These are phyloP conservation scores for Ernsta delagoae DNA, from an alignment of 2,888 invertebrate genomes.

Conservation along the genomic window DNA sequence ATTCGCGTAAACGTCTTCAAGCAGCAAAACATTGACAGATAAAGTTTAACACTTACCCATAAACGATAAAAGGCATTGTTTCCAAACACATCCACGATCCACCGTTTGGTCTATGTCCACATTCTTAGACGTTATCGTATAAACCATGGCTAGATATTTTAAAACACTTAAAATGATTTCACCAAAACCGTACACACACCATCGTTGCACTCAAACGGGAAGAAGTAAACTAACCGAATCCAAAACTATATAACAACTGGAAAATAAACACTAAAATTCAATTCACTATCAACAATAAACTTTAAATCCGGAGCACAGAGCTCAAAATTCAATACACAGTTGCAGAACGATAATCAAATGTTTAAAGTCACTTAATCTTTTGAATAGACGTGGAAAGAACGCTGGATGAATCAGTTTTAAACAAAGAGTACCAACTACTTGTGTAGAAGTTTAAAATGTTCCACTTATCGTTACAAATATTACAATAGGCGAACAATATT, in stretches of 20 bases:
- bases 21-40: no score
- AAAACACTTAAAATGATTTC: background rate
- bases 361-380: background rate
- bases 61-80: background rate
- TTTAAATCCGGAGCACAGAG: background rate
- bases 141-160: background rate
- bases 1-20: no score
- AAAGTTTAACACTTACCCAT: background rate
- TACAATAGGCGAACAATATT: background rate
- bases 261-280: slow-evolving; percentile 5
- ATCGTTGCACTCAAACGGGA: background rate
- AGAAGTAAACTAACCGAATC: background rate
- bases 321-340: background rate
- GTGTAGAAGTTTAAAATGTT: background rate
- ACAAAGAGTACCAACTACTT: background rate
- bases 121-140: background rate
- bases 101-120: background rate
- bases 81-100: slow-evolving; percentile 1
- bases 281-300: background rate
- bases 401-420: slow-evolving; percentile 3
- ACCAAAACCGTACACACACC: background rate
- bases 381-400: slow-evolving; percentile 1
- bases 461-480: background rate
- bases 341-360: slow-evolving; percentile 1
- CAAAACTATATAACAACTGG: background rate